Base-by-base conservation (phyloP, 2,888 invertebrate genomes). In the Neoitamus cyanurus region DNA sequence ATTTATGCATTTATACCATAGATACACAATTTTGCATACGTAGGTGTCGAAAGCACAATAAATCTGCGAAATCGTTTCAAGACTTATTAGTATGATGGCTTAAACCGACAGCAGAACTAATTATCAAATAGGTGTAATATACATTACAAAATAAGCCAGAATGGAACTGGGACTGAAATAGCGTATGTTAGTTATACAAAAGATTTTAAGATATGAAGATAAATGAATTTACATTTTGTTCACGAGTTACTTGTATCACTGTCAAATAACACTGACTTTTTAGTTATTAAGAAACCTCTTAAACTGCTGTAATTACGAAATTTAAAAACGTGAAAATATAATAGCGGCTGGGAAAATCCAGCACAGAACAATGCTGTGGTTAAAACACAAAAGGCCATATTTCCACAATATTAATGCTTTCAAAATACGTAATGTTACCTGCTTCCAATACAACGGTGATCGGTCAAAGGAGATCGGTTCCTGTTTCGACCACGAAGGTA, bases 401-500 rank as follows among this genome's bases (percentile, higher is more conserved):
- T 58, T 25, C 20, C 20, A 58, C 5, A 7, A 20, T 70, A 5
- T 20, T 70, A 13, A 1, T 70, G 11, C n/a, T n/a, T 70, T 42
- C 9, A 48, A 42, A 15, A 36, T 7, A 1, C 7, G 34, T 15
- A 36, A 13, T 37, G 25, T 84, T 84, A 86, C 86, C 84, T 83
- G 83, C 0, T 9, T 31, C 84, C 83, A 72, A 15, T 68, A 30
- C 36, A 83, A 84, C 9, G 46, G 30, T 13, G 31, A 30, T 70
- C 25, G 15, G 15, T 58, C 58, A 20, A 20, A 9, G 9, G 9
- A 25, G 3, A 58, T 20, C 28, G 83, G 75, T 30, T 85, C 75
- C 7, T 83, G 69, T 31, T 69, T 46, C 42, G 48, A 11, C 83
- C 85, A 85, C n/a, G 82, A 58, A 68, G 72, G 70, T 68, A 86